Evolutionary conservation across 2,113 vertebrate genomes (phyloP), one percentile per base, ranked within the genome.

Genomic region (Sialia sialis): DNA sequence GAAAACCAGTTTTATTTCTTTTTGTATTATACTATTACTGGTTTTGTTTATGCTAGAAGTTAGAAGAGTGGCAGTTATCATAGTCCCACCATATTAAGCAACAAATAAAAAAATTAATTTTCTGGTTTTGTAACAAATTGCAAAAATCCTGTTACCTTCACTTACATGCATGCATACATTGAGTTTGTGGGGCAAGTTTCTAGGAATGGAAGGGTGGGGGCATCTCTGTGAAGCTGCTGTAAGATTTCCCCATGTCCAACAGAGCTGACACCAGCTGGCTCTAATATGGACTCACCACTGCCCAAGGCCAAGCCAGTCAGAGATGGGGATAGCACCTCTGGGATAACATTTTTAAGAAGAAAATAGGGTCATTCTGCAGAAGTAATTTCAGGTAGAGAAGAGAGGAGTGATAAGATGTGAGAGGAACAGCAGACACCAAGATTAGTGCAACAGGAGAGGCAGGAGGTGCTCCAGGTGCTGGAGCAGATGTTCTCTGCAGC

Each of bases 21-120:
- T 93, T 83, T 81, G 49, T 80, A 93, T 77, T 81, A 66, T 69
- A 92, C 64, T 95, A 88, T 74, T 83, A 72, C 34, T 84, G 64
- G 13, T 16, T 88, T 94, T 94, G 87, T 86, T 77, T 94, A 77
- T 8, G 29, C 67, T 80, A 76, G 11, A 55, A 93, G 32, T 46
- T 63, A 85, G 36, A 80, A 90, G 23, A 87, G 5, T 86, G 78
- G 83, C 82, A 83, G 75, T 74, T 93, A 51, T 83, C 91, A 80
- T 10, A 89, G 49, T 54, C 18, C 16, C 26, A 52, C 13, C 13
- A 22, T 4, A 1, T 59, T 27, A 86, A 86, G 46, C 63, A 93
- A 83, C 29, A 88, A 90, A 83, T 54, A 13, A 81, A 87, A 89
- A 67, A 67, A 52, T 17, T 8, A 58, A 25, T 38, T 17, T 14